Evolutionary conservation across 2,113 vertebrate genomes (phyloP).

Genomic region (Bos javanicus): DNA sequence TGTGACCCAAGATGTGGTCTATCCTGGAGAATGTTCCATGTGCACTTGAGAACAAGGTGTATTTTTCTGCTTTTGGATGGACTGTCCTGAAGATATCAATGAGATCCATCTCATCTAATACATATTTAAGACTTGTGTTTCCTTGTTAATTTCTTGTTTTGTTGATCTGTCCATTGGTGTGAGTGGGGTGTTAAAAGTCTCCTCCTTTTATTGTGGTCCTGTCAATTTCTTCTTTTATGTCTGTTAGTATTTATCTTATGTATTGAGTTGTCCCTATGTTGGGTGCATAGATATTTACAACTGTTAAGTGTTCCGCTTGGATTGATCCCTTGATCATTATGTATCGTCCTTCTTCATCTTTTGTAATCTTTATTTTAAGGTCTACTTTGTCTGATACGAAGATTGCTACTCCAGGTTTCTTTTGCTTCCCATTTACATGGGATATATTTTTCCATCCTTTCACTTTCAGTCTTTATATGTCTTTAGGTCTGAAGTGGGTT

Average conservation of each 20-base stretch:
- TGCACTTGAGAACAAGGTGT: background rate
- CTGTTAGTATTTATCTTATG: background rate
- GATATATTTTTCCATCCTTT: background rate
- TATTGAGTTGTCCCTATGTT: background rate
- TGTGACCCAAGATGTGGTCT: background rate
- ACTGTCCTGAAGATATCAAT: background rate
- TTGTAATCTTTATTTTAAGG: background rate
- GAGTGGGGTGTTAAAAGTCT: background rate
- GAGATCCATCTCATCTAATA: background rate
- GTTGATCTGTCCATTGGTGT: background rate
- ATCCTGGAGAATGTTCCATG: background rate
- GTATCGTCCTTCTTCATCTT: fast-evolving
- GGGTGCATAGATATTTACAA: background rate
- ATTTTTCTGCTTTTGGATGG: background rate
- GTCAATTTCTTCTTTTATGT: background rate
- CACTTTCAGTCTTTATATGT: background rate
- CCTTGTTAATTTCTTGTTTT: background rate
- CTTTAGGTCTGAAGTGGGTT: background rate
- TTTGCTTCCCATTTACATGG: background rate
- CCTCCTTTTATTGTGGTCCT: background rate
- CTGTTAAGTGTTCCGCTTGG: background rate
- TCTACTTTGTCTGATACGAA: background rate
- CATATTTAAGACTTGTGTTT: background rate
- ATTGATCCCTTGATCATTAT: background rate
- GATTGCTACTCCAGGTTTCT: background rate